A percentile compares a stretch with the other conserved stretches of the same genome.
These are phyloP conservation scores for Plodia interpunctella DNA, from an alignment of 1,140 invertebrate genomes.

Conservation along the genomic window DNA sequence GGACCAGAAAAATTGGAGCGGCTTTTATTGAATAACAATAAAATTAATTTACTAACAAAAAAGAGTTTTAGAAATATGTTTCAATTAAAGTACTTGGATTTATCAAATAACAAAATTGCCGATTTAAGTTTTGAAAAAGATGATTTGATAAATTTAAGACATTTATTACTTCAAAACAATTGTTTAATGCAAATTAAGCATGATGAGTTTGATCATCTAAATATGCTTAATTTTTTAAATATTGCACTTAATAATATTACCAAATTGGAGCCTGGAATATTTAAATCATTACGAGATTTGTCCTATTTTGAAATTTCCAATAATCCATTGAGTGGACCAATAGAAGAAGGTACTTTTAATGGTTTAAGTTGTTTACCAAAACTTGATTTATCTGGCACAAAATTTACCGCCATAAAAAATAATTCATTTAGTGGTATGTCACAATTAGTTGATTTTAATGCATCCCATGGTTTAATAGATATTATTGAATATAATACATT, in stretches of 20 bases:
- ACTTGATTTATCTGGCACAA: constrained; percentile 40
- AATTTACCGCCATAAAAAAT: constrained; percentile 35
- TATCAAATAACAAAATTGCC: constrained; percentile 42
- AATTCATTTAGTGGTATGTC: constrained; percentile 47
- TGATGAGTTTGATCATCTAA: constrained; percentile 29
- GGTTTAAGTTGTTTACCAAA: constrained; percentile 34
- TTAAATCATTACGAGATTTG: constrained; percentile 30
- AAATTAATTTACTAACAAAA: constrained; percentile 29
- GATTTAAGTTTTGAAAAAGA: constrained; percentile 35
- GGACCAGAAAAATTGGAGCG: constrained; percentile 27
- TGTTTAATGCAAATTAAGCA: constrained; percentile 28
- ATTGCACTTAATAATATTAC: constrained; percentile 47
- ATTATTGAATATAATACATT: constrained; percentile 44
- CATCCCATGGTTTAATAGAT: constrained; percentile 37
- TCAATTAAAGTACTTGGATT: constrained; percentile 34
- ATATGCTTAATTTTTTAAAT: constrained; percentile 38
- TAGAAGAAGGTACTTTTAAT: constrained; percentile 37
- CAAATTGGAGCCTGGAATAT: constrained; percentile 34
- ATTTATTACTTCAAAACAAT: constrained; percentile 34
- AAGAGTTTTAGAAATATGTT: constrained; percentile 35
- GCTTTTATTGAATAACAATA: constrained; percentile 43
- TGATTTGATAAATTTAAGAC: constrained; percentile 29
- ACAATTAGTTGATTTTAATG: constrained; percentile 38
- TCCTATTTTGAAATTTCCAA: constrained; percentile 37
- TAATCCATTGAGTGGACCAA: constrained; percentile 33